Evolutionary conservation across 2,888 invertebrate genomes (phyloP), one percentile per base, ranked within the genome.

Genomic region (Heliconius erato): DNA sequence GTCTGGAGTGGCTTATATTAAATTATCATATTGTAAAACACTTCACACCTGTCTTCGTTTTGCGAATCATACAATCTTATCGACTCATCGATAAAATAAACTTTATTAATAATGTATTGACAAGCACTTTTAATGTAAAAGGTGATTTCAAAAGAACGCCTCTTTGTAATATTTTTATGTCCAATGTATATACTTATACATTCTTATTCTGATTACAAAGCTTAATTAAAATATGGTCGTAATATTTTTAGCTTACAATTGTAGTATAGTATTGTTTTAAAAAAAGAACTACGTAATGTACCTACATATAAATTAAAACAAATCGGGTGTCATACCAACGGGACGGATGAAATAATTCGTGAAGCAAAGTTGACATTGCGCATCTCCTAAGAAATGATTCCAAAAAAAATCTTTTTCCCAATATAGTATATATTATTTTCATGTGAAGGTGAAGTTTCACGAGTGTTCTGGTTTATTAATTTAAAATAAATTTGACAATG

Each of bases 41-140:
- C 68, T 82, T 83, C 72, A 74, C 86, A 87, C 85, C 86, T 87
- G 86, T 83, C 83, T 69, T 76, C 79, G 81, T 49, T 68, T 81
- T 78, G 65, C 74, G n/a, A 71, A 63, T 74, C 83, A 68, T 81
- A 79, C 69, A 65, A 49, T 77, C 32, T 71, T 54, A 63, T 40
- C 76, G 68, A 63, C 68, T 76, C 76, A 67, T 78, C 74, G 79
- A 72, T 80, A 82, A 80, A 82, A 54, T 81, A 81, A 83, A 80
- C 74, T 32, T 83, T 82, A 82, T 79, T 80, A n/a, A 68, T 7
- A 72, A 79, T 82, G 83, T 79, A 83, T 82, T 83, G 67, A 28
- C 28, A 67, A 28, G 67, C 67, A 67, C 7, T 67, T 67, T 28
- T 16, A 28, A 67, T 67, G 16, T 28, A 67, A 28, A 28, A 28